Base-by-base conservation (phyloP, 2,797 vertebrate genomes). In the Buceros bicornis region DNA sequence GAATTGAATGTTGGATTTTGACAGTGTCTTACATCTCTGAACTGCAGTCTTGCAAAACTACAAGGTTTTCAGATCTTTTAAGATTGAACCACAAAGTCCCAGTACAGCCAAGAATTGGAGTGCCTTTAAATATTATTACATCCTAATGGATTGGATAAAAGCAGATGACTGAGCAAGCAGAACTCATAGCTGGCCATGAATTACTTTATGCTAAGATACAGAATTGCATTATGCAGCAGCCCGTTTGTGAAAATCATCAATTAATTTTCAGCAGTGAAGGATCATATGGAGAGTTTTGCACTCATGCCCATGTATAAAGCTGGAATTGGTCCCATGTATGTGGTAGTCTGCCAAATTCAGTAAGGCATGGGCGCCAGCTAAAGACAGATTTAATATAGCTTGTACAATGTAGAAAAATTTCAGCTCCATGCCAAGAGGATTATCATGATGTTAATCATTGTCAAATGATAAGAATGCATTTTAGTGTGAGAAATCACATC, bases 401-500 rank as follows among this genome's bases (percentile, higher is more conserved):
- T 89, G 33, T 83, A 90, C 66, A 95, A 93, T 79, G 77, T 26
- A 95, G 66, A 89, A 95, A 96, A 94, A 94, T 35, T 76, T 58
- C 54, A 93, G 40, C 79, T 78, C 56, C 42, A 53, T 43, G 87
- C 94, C 95, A 96, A 77, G 40, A 95, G 58, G 47, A 95, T 73
- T 62, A 95, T 95, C 76, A 88, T 82, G 88, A 94, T 73, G 85
- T 90, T 80, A 95, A 94, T 78, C 87, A 87, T 77, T 91, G 89
- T 94, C 93, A 95, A 96, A 90, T 40, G 25, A 84, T 95, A 95
- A 93, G 77, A 96, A 91, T 82, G 66, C 48, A 53, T 81, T 91
- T 95, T 70, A 81, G 71, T 95, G 88, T 60, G 82, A 94, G 80
- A 93, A 91, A 95, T 90, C 85, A 88, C 96, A 95, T 96, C 94